phyloP scores from a whole-genome alignment of 2,888 invertebrate genomes.

The Teleiodes luculella region DNA sequence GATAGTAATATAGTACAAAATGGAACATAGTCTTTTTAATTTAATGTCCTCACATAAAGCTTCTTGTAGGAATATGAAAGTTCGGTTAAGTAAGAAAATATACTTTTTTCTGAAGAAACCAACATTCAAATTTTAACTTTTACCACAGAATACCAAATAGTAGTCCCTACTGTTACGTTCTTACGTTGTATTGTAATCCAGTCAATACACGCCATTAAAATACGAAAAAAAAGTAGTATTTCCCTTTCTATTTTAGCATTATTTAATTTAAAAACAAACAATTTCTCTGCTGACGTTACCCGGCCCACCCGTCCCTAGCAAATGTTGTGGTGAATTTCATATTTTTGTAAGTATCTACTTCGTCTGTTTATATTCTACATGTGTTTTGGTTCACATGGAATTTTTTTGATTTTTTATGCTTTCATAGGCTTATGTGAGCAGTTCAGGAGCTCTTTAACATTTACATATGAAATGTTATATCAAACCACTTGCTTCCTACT shows the following conservation, averaged over 20 bases:
- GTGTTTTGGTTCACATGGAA: slow-evolving; percentile 77
- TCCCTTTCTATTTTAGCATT: background rate
- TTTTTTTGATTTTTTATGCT: slow-evolving; percentile 77
- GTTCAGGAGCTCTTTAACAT: slow-evolving; percentile 54
- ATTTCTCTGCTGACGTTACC: slow-evolving; percentile 49
- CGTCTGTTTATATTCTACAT: slow-evolving; percentile 77
- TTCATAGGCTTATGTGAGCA: slow-evolving; percentile 70
- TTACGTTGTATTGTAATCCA: too few species aligned
- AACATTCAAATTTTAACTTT: too few species aligned
- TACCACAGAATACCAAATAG: too few species aligned
- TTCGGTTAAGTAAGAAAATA: too few species aligned
- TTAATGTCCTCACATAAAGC: too few species aligned
- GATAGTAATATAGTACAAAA: too few species aligned
- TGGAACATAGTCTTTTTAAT: too few species aligned
- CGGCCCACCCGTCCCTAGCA: slow-evolving; percentile 62
- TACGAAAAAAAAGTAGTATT: background rate
- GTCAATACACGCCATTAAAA: too few species aligned
- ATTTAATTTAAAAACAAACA: too few species aligned
- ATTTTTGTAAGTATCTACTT: slow-evolving; percentile 78
- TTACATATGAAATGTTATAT: slow-evolving; percentile 67
- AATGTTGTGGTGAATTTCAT: slow-evolving; percentile 80
- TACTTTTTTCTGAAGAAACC: too few species aligned
- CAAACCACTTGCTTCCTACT: slow-evolving; percentile 58
- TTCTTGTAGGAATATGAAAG: too few species aligned
- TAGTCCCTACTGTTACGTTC: too few species aligned